A percentile compares a stretch with the other conserved stretches of the same genome.
These are phyloP conservation scores for Rousettus madagascariensis DNA, from an alignment of 2,797 vertebrate species.

Conservation along the genomic window DNA sequence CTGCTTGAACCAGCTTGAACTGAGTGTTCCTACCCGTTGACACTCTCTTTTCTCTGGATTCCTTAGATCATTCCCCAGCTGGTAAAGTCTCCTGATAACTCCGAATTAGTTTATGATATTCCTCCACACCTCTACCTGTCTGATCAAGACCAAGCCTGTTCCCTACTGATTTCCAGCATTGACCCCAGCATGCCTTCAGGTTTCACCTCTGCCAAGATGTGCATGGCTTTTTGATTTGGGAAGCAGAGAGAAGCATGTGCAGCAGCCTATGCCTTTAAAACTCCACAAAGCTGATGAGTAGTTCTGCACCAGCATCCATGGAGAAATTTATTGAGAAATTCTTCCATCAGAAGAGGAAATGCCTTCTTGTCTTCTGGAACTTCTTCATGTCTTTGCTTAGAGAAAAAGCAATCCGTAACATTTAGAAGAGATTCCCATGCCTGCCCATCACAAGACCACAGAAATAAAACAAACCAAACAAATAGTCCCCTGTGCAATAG, in stretches of 20 bases:
- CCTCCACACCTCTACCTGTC: background rate
- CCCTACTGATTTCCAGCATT: background rate
- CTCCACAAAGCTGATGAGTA: background rate
- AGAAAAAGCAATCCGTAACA: background rate
- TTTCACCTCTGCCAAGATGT: background rate
- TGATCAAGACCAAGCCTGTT: slow-evolving; percentile 5
- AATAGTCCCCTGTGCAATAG: background rate
- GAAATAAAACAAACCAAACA: background rate
- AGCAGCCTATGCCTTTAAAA: background rate
- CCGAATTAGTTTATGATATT: background rate
- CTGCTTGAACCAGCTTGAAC: background rate
- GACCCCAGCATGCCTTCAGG: background rate
- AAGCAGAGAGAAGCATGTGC: background rate
- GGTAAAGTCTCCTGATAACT: slow-evolving; percentile 10
- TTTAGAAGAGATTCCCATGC: background rate
- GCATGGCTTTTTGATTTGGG: background rate
- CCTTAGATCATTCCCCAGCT: background rate
- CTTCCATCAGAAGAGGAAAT: background rate
- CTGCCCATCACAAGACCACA: background rate
- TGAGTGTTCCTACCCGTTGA: background rate
- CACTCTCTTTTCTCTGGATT: background rate
- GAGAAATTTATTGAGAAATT: background rate
- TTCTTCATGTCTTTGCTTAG: background rate
- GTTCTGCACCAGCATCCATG: background rate
- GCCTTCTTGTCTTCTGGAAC: background rate